Percentiles rank a stretch among this genome's conserved stretches.
phyloP scores from a whole-genome alignment of 2,113 vertebrate genomes.

The Suricata suricatta region DNA sequence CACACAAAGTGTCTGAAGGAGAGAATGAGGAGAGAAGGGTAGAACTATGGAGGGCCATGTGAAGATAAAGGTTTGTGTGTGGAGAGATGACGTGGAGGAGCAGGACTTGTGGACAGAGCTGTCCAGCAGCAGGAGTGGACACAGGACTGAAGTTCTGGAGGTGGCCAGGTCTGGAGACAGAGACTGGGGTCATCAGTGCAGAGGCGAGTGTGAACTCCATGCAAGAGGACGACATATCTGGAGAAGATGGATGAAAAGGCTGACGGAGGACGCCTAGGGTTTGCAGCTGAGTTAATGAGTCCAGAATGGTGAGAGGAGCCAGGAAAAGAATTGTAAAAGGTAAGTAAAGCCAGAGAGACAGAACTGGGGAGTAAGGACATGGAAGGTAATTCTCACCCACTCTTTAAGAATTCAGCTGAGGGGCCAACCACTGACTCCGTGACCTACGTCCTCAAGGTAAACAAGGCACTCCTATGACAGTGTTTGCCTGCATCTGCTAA shows the following conservation, averaged over 20 bases:
- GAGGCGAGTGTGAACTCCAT: background rate
- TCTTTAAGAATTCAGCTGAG: background rate
- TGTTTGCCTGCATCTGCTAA: background rate
- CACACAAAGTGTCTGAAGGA: background rate
- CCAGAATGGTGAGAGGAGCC: background rate
- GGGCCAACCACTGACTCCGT: background rate
- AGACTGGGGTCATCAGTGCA: background rate
- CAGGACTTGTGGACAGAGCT: background rate
- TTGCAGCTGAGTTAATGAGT: background rate
- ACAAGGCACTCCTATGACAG: background rate
- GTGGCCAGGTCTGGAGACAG: background rate
- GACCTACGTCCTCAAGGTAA: background rate
- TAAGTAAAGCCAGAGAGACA: background rate
- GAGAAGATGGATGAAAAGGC: background rate
- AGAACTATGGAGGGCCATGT: background rate
- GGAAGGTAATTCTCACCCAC: background rate
- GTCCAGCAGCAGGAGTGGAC: background rate
- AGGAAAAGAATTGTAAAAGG: background rate
- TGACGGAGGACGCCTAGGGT: background rate
- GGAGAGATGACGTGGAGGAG: rapidly evolving
- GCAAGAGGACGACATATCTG: background rate
- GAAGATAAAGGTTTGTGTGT: background rate
- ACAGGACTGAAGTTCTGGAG: background rate
- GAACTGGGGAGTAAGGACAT: background rate
- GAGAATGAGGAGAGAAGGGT: background rate